These are phyloP conservation scores for Meloe dianella DNA, from an alignment of 2,888 invertebrate genomes.

Conservation along the genomic window DNA sequence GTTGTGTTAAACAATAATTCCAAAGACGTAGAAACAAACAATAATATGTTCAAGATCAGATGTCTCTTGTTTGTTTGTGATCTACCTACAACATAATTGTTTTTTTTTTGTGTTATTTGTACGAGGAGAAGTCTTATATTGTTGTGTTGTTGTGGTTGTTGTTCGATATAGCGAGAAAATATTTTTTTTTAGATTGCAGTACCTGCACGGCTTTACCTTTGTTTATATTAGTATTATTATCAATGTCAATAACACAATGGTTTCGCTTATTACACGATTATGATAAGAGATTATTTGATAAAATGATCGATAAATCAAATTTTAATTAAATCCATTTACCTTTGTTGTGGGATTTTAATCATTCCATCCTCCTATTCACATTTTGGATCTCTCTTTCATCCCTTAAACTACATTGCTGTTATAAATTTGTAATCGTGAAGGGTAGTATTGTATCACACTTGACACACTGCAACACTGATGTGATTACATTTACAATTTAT, in stretches of 20 bases:
- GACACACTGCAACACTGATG: too few species aligned
- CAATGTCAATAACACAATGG: too few species aligned
- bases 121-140: too few species aligned
- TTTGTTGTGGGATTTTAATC: background rate
- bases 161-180: too few species aligned
- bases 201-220: too few species aligned
- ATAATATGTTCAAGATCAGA: background rate
- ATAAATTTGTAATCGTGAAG: background rate
- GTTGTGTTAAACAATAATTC: background rate
- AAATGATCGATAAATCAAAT: background rate
- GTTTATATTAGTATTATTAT: too few species aligned
- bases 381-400: background rate
- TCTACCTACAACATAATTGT: background rate
- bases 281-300: background rate
- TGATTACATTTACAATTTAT: too few species aligned
- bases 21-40: background rate
- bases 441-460: too few species aligned
- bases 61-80: background rate
- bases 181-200: too few species aligned
- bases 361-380: background rate
- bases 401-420: background rate
- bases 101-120: background rate
- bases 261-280: background rate
- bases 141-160: too few species aligned
- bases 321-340: background rate